Percentiles rank a stretch among this genome's conserved stretches.
phyloP scores from a whole-genome alignment of 2,113 vertebrate genomes.

The Gila orcuttii region DNA sequence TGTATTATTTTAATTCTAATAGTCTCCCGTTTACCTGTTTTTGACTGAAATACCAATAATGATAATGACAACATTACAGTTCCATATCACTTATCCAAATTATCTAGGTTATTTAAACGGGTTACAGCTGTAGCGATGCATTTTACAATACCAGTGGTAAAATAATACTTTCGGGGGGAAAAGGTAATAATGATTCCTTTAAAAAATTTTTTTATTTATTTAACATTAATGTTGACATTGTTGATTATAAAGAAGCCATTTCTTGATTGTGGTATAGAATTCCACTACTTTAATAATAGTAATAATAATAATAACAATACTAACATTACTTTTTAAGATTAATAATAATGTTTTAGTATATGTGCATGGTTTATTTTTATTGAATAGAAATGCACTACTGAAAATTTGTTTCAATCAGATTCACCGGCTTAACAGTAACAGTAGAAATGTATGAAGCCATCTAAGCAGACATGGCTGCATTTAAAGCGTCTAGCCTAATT shows the following conservation, averaged over 20 bases:
- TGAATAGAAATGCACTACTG: background rate
- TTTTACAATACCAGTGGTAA: background rate
- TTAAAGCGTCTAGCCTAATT: conserved; percentile 30
- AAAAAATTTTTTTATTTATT: too few relatives aligned
- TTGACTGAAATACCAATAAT: background rate
- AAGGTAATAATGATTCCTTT: background rate
- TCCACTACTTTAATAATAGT: too few relatives aligned
- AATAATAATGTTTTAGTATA: background rate
- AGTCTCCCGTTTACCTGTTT: background rate
- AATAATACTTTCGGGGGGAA: background rate
- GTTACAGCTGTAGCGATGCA: too few relatives aligned
- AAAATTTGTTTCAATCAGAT: background rate
- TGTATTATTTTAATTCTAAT: background rate
- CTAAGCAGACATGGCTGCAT: background rate
- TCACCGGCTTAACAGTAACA: background rate
- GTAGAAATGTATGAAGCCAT: background rate
- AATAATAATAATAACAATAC: background rate
- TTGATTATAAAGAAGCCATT: too few relatives aligned
- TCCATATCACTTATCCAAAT: background rate
- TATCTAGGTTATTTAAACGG: background rate
- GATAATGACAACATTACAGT: background rate
- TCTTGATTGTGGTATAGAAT: too few relatives aligned
- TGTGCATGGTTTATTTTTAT: background rate
- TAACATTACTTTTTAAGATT: background rate
- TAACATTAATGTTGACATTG: too few relatives aligned